These are phyloP conservation scores for Carpatolechia fugitivella DNA, from an alignment of 2,888 invertebrate species.

Conservation along the genomic window DNA sequence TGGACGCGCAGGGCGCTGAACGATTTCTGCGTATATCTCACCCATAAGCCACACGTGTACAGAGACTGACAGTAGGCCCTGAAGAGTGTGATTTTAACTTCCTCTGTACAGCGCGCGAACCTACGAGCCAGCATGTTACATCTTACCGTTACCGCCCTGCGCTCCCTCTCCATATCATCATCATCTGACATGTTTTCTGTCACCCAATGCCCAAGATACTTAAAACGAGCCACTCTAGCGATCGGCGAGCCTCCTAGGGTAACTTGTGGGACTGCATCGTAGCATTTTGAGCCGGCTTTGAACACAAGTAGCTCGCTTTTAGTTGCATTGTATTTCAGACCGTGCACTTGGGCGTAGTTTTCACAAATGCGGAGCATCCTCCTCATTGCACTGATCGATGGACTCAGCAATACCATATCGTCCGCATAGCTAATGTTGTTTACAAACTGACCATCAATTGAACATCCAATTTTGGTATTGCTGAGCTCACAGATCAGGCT, in stretches of 20 bases:
- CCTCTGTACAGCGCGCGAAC: neutral
- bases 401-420: slow-evolving; percentile 21
- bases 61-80: neutral
- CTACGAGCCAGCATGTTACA: neutral
- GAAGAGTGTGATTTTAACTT: neutral
- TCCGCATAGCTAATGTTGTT: slow-evolving; percentile 22
- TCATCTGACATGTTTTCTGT: neutral
- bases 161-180: neutral
- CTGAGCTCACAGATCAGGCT: neutral
- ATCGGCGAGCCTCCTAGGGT: neutral
- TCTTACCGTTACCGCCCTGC: neutral
- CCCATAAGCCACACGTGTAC: neutral
- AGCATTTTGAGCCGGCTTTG: neutral
- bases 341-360: slow-evolving; percentile 9
- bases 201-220: neutral
- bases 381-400: slow-evolving; percentile 13
- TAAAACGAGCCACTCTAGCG: neutral
- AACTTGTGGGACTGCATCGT: neutral
- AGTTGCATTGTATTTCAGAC: slow-evolving; percentile 9
- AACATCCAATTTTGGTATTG: neutral
- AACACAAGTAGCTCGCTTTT: slow-evolving; percentile 13
- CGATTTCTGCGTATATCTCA: neutral
- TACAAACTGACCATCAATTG: slow-evolving; percentile 7
- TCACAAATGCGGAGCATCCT: slow-evolving; percentile 12
- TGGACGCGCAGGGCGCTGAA: neutral